Evolutionary conservation across 1,140 invertebrate species (phyloP), one percentile per base, ranked within the genome.

Genomic region (Rhizoglyphus robini): DNA sequence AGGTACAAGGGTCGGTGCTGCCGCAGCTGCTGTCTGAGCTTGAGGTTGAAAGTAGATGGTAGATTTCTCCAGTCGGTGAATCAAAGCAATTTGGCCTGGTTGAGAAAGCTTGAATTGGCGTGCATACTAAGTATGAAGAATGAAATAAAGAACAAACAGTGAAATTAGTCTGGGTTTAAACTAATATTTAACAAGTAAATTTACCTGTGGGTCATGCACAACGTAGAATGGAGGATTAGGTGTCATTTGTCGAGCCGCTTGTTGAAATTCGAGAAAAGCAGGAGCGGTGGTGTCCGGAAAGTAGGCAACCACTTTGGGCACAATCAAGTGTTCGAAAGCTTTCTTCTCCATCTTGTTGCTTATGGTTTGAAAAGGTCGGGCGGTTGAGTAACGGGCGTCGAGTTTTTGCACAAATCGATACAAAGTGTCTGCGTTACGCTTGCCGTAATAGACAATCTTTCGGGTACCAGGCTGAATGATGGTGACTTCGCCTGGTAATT

Each of bases 311-410:
- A 69, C 27, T 63, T 68, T 67, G 0, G 67, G 30, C 29, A 49
- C 32, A 30, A 65, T 30, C 32, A 70, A 64, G 15, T 60, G 41
- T 59, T 70, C 69, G 62, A 65, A 69, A 49, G 68, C 66, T 25
- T 67, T 58, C 41, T 70, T 70, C 8, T 70, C 69, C 36, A 70
- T 48, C 65, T 69, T 68, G 27, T 66, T 66, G 29, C 63, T 64
- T 31, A 69, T 70, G 1, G 63, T 31, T 59, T 63, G 66, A 0
- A 68, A n/a, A 32, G 66, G 38, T 34, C 65, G 61, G 32, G 61
- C 8, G 3, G n/a, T 29, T 2, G 58, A 60, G 29, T 29, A 29
- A 46, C 58, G 58, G 2, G n/a, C 18, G 13, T 60, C 58, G 8
- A 60, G 29, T n/a, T 46, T 13, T n/a, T 15, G 15, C 13, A 46